These are phyloP conservation scores for Oreochromis tanganicae DNA, from an alignment of 2,113 vertebrate species.

Conservation along the genomic window DNA sequence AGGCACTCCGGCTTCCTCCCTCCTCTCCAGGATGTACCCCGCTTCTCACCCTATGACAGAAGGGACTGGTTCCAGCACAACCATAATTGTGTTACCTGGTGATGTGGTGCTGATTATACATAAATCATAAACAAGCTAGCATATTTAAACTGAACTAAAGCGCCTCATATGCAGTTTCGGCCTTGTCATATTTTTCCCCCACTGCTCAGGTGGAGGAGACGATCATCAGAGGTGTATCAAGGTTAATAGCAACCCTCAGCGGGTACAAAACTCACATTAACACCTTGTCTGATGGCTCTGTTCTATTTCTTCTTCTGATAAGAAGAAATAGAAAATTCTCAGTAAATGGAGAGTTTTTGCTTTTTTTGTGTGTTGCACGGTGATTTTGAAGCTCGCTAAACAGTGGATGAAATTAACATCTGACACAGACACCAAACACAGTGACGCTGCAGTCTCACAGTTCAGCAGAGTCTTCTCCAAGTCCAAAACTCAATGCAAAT, in stretches of 20 bases:
- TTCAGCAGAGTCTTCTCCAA: no score
- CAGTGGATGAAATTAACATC: no score
- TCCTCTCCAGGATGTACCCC: rapidly evolving
- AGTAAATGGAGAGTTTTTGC: not conserved
- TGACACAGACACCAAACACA: not conserved
- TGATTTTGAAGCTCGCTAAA: no score
- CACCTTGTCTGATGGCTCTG: no score
- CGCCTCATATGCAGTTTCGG: rapidly evolving
- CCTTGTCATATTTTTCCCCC: no score
- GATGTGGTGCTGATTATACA: not conserved
- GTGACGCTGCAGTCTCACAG: no score
- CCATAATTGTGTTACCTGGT: not conserved
- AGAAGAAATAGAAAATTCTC: no score
- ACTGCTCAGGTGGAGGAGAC: not conserved
- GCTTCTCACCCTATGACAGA: rapidly evolving
- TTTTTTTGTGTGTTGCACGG: no score
- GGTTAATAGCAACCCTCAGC: no score
- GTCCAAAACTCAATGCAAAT: not conserved
- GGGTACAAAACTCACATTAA: no score
- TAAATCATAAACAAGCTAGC: not conserved
- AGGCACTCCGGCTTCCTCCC: not conserved
- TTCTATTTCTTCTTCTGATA: no score
- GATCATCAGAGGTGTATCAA: no score
- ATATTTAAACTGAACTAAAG: not conserved
- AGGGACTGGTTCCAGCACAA: not conserved